Base-by-base conservation (phyloP, 2,888 invertebrate species). In the Cheiracanthium punctorium region DNA sequence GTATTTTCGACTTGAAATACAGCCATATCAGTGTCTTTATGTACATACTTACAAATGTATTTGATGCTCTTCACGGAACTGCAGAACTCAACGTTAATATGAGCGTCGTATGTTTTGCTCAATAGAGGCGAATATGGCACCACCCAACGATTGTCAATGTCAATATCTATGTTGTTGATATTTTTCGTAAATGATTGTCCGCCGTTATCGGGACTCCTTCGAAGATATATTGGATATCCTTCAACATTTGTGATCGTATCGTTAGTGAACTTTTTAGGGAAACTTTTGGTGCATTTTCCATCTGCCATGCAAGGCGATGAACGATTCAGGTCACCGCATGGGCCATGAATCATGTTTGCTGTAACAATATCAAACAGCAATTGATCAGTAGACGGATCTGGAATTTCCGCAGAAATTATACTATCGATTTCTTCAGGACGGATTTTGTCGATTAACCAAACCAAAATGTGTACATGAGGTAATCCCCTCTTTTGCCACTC, bases 221-320 rank as follows among this genome's bases (percentile, higher is more conserved):
- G 71, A 64, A 58, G 79, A 58, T 79, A 79, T 58, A 71, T 58
- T 71, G 79, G 79, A 29, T 79, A 79, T 41, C 79, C 64, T 37
- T 79, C 79, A 43, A 41, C n/a, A 58, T 71, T 58, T 52, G 52
- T 79, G 30, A 70, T 24, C 24, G 79, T 79, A 58, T 79, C 79
- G 12, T 70, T 71, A 7, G 41, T 28, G 37, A 70, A 71, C 32
- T 70, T 1, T 70, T 58, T 70, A 32, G 71, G 79, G n/a, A 71
- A 70, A 71, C 20, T 8, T 33, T 77, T 77, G 1, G 77, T 77
- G 69, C 77, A 77, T 77, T 77, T 77, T 77, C 24, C 67, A 67
- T 69, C 69, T 29, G 14, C 48, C 64, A 65, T 77, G 67, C 76
- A 76, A 41, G 67, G 41, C 43, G 65, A 76, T 76, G 28, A 73